Conservation (phyloP, 2,113 vertebrate species). For the Corvus moneduloides region DNA sequence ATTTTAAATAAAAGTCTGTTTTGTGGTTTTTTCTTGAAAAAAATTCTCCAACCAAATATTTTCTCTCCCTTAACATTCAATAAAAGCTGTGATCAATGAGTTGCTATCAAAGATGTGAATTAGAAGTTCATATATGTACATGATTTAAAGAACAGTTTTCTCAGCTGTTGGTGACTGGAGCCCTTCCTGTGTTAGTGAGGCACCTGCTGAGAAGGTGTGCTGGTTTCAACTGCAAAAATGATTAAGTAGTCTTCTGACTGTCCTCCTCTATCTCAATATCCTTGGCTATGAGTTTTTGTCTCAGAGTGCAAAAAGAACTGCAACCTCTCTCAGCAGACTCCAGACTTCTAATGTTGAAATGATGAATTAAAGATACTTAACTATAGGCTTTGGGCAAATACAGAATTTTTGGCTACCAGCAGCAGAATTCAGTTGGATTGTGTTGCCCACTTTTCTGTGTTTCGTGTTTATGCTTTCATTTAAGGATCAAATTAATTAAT, state of each 20-base stretch:
- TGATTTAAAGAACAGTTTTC: not conserved
- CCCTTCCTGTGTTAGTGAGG: not conserved
- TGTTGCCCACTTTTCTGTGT: not conserved
- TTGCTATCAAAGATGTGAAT: not conserved
- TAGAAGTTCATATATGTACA: not conserved
- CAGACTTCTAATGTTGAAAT: not conserved
- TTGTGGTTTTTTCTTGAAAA: not conserved
- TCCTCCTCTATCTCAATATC: not conserved
- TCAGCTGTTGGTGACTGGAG: not conserved
- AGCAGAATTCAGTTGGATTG: not conserved
- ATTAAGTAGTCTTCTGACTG: not conserved
- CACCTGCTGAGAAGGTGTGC: not conserved
- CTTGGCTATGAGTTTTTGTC: not conserved
- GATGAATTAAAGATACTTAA: not conserved
- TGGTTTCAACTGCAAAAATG: not conserved
- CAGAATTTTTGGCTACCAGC: not conserved
- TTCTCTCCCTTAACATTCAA: not conserved
- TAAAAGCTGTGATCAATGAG: not conserved
- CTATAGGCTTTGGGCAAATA: not conserved
- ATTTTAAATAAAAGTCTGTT: not conserved
- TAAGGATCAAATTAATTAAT: not conserved
- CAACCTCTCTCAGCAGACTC: not conserved
- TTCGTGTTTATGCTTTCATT: not conserved
- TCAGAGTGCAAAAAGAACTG: not conserved
- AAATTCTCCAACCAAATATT: fast-evolving